A percentile compares a stretch with the other conserved stretches of the same genome.
phyloP scores from a whole-genome alignment of 2,888 invertebrate species.

The Troilus luridus region DNA sequence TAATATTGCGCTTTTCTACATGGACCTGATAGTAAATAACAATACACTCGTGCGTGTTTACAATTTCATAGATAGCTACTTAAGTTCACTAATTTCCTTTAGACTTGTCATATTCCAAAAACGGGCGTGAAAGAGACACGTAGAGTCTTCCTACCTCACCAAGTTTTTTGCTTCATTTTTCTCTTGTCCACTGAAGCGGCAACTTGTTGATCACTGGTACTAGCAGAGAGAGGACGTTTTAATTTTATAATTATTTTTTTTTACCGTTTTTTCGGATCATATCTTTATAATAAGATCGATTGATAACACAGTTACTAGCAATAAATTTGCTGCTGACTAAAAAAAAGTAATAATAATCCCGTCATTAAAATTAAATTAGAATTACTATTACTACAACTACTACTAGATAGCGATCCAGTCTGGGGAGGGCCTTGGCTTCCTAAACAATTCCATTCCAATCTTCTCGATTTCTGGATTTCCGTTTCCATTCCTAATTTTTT shows the following conservation, averaged over 20 bases:
- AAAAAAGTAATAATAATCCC: background rate
- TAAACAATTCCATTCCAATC: no score
- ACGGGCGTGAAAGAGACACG: conserved; percentile 36
- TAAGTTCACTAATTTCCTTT: background rate
- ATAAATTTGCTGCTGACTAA: background rate
- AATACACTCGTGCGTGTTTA: background rate
- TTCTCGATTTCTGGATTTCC: no score
- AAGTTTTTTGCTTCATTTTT: conserved; percentile 15
- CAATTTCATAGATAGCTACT: background rate
- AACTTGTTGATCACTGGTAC: background rate
- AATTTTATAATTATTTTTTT: background rate
- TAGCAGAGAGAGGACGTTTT: background rate
- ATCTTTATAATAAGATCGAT: background rate
- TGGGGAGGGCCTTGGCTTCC: no score
- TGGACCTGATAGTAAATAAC: no score
- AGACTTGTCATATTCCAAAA: conserved; percentile 11
- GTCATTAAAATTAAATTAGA: background rate
- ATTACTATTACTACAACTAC: background rate
- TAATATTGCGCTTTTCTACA: no score
- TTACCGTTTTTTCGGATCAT: background rate
- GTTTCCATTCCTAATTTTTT: no score
- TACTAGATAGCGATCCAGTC: no score
- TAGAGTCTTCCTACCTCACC: background rate
- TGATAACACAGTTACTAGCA: background rate
- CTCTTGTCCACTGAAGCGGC: conserved; percentile 26